Base-by-base conservation (phyloP, 2,113 vertebrate genomes). In the Chascanopsetta lugubris region DNA sequence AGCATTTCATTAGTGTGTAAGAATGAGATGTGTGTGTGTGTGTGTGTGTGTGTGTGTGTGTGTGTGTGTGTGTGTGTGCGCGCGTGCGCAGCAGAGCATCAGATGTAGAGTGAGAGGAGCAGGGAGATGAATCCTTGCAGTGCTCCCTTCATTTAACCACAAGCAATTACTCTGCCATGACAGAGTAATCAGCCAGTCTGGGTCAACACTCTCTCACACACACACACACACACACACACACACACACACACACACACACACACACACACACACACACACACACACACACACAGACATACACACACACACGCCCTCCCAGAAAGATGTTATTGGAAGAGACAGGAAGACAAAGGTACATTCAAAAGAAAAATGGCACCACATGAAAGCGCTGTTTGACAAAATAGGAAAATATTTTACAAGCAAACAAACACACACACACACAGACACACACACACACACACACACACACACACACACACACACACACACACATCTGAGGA, bases 81-180 rank as follows among this genome's bases (percentile, higher is more conserved):
- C 22, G 9, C 25, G 64, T 50, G 79, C 49, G 72, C 56, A 67
- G 61, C 43, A 26, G 29, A 43, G 72, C 69, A 54, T 84, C 75
- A 79, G 66, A 72, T 85, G 80, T 77, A 72, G 76, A 72, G 59
- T 54, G 64, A 73, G 72, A 71, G 8, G 50, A 61, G 29, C 26
- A 13, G 46, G 26, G 32, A 61, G 75, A 85, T 77, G 61, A 63
- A 69, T 79, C 61, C 73, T n/a, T 70, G 69, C 25, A 2, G 47
- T 4, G 46, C 32, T 66, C 38, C 34, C 30, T 51, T 77, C 78
- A 83, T 83, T 85, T 86, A 79, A 70, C 59, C 27, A 22, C 49
- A n/a, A 74, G 74, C 85, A 80, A 80, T 89, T 87, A 87, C 78
- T 87, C 78, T 53, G 75, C 73, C 20, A 17, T 84, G 87, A 84